A percentile compares a stretch with the other conserved stretches of the same genome.
These are phyloP conservation scores for Calycopis cecrops DNA, from an alignment of 1,140 invertebrate genomes.

Conservation along the genomic window DNA sequence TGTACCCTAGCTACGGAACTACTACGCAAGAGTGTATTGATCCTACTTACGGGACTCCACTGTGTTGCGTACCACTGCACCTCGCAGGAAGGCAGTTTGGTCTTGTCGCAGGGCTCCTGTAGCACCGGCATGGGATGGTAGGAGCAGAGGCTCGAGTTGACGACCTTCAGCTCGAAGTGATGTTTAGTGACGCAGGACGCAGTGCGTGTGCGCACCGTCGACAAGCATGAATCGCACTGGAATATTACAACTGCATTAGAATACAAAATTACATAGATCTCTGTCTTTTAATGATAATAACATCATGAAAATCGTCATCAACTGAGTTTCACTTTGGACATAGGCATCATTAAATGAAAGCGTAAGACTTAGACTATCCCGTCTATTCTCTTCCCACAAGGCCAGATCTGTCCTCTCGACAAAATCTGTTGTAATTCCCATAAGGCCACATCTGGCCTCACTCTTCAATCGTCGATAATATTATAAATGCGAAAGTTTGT, in stretches of 20 bases:
- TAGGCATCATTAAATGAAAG: no score
- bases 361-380: no score
- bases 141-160: slow-evolving; percentile 81
- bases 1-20: no score
- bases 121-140: slow-evolving; percentile 77
- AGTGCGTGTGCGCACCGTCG: slow-evolving; percentile 83
- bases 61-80: slow-evolving; percentile 91
- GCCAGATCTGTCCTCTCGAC: no score
- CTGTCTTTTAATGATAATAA: no score
- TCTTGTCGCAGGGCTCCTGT: slow-evolving; percentile 76
- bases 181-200: slow-evolving; percentile 82
- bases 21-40: slow-evolving; percentile 3
- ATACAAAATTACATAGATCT: slow-evolving; percentile 3
- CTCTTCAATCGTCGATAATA: no score
- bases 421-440: no score
- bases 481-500: no score
- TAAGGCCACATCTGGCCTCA: no score
- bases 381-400: no score
- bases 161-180: slow-evolving; percentile 78
- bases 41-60: slow-evolving; percentile 82
- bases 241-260: slow-evolving; percentile 20
- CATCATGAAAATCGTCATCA: no score
- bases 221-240: slow-evolving; percentile 85
- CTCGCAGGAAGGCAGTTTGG: slow-evolving; percentile 77
- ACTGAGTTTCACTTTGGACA: no score